phyloP scores from a whole-genome alignment of 2,888 invertebrate species.

The Archips xylosteana region DNA sequence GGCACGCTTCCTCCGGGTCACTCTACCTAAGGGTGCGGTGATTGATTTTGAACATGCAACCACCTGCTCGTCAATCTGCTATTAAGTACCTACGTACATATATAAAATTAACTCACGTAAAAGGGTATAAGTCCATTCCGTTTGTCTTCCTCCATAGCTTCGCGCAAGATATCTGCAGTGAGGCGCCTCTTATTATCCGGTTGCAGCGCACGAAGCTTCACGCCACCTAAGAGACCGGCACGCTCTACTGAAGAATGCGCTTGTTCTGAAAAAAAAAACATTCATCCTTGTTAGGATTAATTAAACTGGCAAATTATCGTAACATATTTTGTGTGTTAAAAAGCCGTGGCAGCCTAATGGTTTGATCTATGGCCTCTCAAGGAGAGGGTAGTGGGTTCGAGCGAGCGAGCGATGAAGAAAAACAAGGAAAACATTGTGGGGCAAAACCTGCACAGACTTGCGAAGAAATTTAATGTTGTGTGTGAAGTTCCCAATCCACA shows the following conservation, averaged over 20 bases:
- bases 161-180: slow-evolving; percentile 90
- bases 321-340: background rate
- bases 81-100: background rate
- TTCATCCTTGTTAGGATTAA: background rate
- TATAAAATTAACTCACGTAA: slow-evolving; percentile 88
- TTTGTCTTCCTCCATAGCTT: slow-evolving; percentile 94
- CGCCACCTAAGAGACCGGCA: slow-evolving; percentile 95
- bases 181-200: slow-evolving; percentile 90
- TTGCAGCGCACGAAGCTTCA: slow-evolving; percentile 90
- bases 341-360: no score
- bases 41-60: background rate
- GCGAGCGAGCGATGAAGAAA: no score
- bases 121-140: slow-evolving; percentile 97
- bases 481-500: no score
- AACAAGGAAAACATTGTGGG: no score
- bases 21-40: no score
- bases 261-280: slow-evolving; percentile 86
- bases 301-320: background rate
- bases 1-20: no score
- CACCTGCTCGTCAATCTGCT: background rate
- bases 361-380: no score
- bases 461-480: no score
- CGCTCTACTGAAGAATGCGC: slow-evolving; percentile 98
- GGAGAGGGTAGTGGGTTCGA: no score
- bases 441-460: no score